phyloP scores from a whole-genome alignment of 30 jellyfish, hydroid and myxozoan genomes.

The Chrysaora quinquecirrha region DNA sequence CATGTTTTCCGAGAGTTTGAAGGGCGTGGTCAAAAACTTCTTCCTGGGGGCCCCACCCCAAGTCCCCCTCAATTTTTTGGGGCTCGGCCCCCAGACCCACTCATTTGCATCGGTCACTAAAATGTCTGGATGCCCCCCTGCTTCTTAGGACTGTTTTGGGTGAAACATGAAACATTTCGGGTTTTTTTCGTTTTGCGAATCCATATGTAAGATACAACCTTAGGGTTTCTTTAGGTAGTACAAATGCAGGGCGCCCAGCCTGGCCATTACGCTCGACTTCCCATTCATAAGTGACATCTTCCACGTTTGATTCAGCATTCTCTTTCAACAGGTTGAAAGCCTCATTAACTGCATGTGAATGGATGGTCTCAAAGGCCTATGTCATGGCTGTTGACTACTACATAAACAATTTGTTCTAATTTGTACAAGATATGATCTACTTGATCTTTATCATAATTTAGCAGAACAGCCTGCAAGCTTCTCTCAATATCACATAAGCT shows the following conservation, averaged over 20 bases:
- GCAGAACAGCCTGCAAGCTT: not conserved
- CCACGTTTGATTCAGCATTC: not conserved
- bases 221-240: too few species aligned
- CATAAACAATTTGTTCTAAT: not conserved
- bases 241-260: conserved; percentile 5
- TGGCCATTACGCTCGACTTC: not conserved
- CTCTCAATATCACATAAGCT: not conserved
- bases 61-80: too few species aligned
- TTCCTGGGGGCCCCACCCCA: too few species aligned
- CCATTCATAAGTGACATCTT: not conserved
- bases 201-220: too few species aligned
- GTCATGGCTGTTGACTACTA: not conserved
- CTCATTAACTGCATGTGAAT: not conserved
- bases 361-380: not conserved
- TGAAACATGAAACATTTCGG: too few species aligned
- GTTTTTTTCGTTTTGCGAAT: too few species aligned
- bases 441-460: not conserved
- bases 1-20: too few species aligned
- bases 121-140: too few species aligned
- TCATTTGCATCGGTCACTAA: too few species aligned
- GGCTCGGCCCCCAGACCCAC: too few species aligned
- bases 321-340: not conserved
- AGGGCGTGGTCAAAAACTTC: too few species aligned
- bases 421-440: not conserved
- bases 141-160: too few species aligned